Evolutionary conservation across 1,140 invertebrate species (phyloP).

Genomic region (Drosophila rufa): DNA sequence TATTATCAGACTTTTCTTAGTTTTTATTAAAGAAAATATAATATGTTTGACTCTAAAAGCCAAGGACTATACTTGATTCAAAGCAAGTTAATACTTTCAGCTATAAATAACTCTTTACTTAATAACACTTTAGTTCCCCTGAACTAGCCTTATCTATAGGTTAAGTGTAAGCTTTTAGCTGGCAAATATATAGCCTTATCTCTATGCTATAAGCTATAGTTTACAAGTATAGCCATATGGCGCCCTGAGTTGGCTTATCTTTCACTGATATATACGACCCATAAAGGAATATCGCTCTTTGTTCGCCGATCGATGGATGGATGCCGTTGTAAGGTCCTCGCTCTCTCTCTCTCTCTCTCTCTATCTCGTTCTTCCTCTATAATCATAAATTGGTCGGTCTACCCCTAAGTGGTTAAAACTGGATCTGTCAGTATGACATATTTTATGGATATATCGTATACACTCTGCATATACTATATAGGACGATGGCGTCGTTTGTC

Average conservation of each 20-base stretch:
- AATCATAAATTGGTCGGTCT: conserved; percentile 14
- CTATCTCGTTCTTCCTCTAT: conserved; percentile 6
- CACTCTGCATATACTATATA: background rate
- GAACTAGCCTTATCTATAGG: background rate
- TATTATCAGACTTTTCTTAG: too few relatives aligned
- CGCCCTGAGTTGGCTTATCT: conserved; percentile 5
- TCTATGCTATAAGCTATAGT: background rate
- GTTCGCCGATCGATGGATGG: conserved; percentile 15
- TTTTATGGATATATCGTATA: conserved; percentile 17
- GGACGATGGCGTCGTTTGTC: conserved; percentile 1
- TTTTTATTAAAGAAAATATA: too few relatives aligned
- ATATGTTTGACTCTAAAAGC: too few relatives aligned
- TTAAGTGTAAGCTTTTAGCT: conserved; percentile 4
- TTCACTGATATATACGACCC: background rate
- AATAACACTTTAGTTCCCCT: background rate
- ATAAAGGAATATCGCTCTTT: conserved; percentile 22
- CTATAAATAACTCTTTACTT: background rate
- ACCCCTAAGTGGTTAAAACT: conserved; percentile 25
- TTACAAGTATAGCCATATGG: background rate
- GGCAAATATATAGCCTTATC: background rate
- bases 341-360: too few relatives aligned
- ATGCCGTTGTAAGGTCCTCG: background rate
- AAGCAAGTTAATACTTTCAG: background rate
- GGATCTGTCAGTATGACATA: conserved; percentile 26
- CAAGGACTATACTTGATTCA: background rate